phyloP scores from a whole-genome alignment of 2,888 invertebrate species.

The Hedychridium roseum region DNA sequence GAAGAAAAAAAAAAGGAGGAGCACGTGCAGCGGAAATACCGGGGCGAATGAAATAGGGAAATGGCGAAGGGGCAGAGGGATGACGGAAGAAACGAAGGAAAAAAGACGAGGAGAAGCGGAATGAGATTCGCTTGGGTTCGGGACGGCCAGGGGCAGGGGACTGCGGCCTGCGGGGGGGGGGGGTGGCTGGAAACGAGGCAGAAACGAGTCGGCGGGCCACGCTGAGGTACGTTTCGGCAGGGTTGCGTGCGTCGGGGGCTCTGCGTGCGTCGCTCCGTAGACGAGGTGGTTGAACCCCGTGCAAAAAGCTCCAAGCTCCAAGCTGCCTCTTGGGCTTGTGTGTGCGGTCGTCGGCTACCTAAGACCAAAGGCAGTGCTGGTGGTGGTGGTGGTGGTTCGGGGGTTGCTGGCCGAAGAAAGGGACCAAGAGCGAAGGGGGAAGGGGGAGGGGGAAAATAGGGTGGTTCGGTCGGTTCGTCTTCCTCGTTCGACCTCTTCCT shows the following conservation, averaged over 20 bases:
- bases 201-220: slow-evolving; percentile 38
- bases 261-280: slow-evolving; percentile 51
- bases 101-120: background rate
- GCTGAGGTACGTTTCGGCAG: slow-evolving; percentile 46
- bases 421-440: slow-evolving; percentile 23
- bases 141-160: background rate
- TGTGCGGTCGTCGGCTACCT: slow-evolving; percentile 32
- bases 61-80: too few species aligned
- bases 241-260: slow-evolving; percentile 50
- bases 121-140: too few species aligned
- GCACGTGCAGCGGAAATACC: slow-evolving; percentile 10
- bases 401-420: background rate
- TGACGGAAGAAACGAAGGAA: slow-evolving; percentile 10
- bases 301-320: slow-evolving; percentile 58
- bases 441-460: slow-evolving; percentile 19
- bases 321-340: slow-evolving; percentile 50
- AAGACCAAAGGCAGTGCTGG: too few species aligned
- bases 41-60: background rate
- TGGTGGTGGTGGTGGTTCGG: slow-evolving; percentile 17
- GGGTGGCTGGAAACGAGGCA: slow-evolving; percentile 3
- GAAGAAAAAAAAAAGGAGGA: background rate
- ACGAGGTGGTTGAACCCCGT: slow-evolving; percentile 57
- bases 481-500: slow-evolving; percentile 2
- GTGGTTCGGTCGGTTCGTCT: slow-evolving; percentile 14
- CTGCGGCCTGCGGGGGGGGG: background rate